phyloP scores from a whole-genome alignment of 2,888 invertebrate genomes.

The Himalopsyche kuldschensis region DNA sequence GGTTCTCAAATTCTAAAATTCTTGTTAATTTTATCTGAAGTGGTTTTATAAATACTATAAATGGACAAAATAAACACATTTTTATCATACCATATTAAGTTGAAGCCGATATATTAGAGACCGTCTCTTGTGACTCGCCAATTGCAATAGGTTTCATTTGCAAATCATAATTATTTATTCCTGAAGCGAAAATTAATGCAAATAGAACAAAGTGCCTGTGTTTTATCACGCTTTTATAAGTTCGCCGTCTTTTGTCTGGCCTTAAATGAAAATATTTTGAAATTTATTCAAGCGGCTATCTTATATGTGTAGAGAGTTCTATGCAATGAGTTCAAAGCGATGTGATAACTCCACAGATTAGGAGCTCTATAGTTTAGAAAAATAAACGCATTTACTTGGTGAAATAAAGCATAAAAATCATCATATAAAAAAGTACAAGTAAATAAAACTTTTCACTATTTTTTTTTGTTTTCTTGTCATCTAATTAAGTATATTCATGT shows the following conservation, averaged over 20 bases:
- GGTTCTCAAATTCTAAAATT: too few relatives aligned
- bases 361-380: not conserved
- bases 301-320: not conserved
- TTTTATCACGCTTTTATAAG: not conserved
- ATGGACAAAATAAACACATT: too few relatives aligned
- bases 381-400: not conserved
- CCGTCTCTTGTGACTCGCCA: not conserved
- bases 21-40: too few relatives aligned
- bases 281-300: not conserved
- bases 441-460: too few relatives aligned
- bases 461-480: too few relatives aligned
- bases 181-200: not conserved
- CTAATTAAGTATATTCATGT: too few relatives aligned
- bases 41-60: too few relatives aligned
- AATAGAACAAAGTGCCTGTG: not conserved
- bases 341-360: not conserved
- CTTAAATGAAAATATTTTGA: not conserved
- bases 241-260: not conserved
- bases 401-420: not conserved
- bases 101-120: too few relatives aligned
- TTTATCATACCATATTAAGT: too few relatives aligned
- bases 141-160: not conserved
- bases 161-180: not conserved
- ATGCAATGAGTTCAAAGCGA: not conserved
- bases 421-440: too few relatives aligned